Evolutionary conservation across 2,797 vertebrate species (phyloP).

Genomic region (Poeciliopsis presidionis): DNA sequence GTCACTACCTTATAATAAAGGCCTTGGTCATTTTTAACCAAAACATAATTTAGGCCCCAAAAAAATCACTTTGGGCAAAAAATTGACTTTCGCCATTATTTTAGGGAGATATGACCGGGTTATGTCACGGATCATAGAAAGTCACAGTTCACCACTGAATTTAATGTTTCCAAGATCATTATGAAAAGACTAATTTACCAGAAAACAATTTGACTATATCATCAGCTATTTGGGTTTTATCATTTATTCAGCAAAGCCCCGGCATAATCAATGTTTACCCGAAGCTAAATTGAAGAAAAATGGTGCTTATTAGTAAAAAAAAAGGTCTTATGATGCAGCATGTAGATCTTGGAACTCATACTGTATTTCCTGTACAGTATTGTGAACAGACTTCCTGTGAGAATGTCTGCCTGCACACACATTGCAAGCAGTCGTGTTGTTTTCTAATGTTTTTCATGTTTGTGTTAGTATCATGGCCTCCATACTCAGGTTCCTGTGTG

Average conservation of each 20-base stretch:
- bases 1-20: too few relatives aligned
- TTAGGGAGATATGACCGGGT: background rate
- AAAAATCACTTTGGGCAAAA: too few relatives aligned
- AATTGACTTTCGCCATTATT: too few relatives aligned
- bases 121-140: background rate
- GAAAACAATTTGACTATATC: background rate
- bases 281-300: background rate
- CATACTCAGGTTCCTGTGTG: slow-evolving; percentile 54
- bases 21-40: too few relatives aligned
- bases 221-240: background rate
- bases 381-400: background rate
- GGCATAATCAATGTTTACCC: background rate
- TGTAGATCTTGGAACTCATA: background rate
- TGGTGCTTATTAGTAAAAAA: background rate
- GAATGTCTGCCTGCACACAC: background rate
- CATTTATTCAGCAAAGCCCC: background rate
- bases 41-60: too few relatives aligned
- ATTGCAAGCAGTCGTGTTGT: background rate
- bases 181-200: background rate
- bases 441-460: slow-evolving; percentile 34
- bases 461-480: background rate
- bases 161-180: background rate
- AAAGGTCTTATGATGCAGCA: background rate
- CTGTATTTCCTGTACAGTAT: background rate
- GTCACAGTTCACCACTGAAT: background rate